Conservation (phyloP, 30 jellyfish, hydroid and myxozoan species). For the Pseudorhiza aurosa region DNA sequence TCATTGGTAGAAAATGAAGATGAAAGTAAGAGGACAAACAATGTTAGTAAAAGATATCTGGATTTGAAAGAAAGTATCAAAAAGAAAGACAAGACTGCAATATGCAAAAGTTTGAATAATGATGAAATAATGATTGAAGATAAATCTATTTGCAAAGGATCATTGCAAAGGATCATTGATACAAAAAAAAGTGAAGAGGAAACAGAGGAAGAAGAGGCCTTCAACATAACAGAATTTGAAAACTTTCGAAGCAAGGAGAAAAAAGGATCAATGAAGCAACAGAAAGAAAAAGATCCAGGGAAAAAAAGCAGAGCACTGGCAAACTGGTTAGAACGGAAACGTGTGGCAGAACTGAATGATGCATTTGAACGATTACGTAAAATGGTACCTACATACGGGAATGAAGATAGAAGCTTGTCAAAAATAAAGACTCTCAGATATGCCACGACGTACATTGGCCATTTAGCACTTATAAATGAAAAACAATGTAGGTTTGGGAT, state of each 20-base stretch:
- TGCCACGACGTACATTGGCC: conserved; percentile 86
- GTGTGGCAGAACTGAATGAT: conserved; percentile 94
- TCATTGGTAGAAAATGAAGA: no score
- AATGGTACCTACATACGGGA: conserved; percentile 88
- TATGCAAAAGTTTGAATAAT: no score
- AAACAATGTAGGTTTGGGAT: conserved; percentile 56
- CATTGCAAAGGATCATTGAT: no score
- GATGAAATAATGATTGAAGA: no score
- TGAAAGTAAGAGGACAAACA: neutral
- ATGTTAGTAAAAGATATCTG: neutral
- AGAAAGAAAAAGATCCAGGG: conserved; percentile 50
- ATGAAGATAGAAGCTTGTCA: conserved; percentile 87
- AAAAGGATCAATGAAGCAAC: conserved; percentile 3
- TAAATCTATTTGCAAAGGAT: no score
- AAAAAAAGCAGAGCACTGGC: conserved; percentile 89
- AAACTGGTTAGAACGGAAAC: conserved; percentile 88
- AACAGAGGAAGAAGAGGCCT: neutral
- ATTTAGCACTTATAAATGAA: conserved; percentile 63
- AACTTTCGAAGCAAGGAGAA: conserved; percentile 24
- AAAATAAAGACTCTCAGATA: conserved; percentile 86
- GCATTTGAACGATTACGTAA: conserved; percentile 88
- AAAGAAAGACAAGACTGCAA: no score
- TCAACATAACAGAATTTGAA: neutral
- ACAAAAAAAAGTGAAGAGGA: neutral
- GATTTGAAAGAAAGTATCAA: neutral